Evolutionary conservation across 2,888 invertebrate species (phyloP).

Genomic region (Tortricodes alternella): DNA sequence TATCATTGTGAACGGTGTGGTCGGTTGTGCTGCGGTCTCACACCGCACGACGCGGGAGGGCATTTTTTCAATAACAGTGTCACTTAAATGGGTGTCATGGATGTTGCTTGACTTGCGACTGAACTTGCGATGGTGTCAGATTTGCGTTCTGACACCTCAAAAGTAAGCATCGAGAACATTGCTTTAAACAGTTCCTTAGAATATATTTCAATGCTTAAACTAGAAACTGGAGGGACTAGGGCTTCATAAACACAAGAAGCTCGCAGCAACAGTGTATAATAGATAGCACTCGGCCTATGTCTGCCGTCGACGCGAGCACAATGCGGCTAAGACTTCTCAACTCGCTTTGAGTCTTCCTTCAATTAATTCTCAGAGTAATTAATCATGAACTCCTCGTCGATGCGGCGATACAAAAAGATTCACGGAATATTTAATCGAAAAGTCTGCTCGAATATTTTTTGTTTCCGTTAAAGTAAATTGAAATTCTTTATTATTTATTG

Average conservation of each 20-base stretch:
- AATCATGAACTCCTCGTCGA: conserved; percentile 33
- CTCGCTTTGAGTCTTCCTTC: conserved; percentile 24
- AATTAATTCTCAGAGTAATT: conserved; percentile 32
- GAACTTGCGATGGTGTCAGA: too few relatives aligned
- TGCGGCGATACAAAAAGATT: conserved; percentile 29
- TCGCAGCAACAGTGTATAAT: conserved; percentile 1
- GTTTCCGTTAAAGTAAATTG: conserved; percentile 14
- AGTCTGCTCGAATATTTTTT: conserved; percentile 23
- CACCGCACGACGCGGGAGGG: too few relatives aligned
- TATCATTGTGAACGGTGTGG: too few relatives aligned
- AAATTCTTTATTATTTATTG: conserved; percentile 13
- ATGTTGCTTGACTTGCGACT: too few relatives aligned
- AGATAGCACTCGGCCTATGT: background rate
- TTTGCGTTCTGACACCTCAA: too few relatives aligned
- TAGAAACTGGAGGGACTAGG: too few relatives aligned
- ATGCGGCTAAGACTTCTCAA: conserved; percentile 16
- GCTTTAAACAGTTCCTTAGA: too few relatives aligned
- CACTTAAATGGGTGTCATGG: too few relatives aligned
- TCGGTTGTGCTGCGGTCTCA: too few relatives aligned
- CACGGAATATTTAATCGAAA: conserved; percentile 33
- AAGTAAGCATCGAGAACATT: too few relatives aligned
- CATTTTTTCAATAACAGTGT: too few relatives aligned
- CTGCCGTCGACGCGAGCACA: conserved; percentile 25
- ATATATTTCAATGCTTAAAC: too few relatives aligned
- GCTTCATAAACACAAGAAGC: background rate